A percentile compares a stretch with the other conserved stretches of the same genome.
Conservation (phyloP, 1,140 invertebrate species). For the Hirudo medicinalis region DNA sequence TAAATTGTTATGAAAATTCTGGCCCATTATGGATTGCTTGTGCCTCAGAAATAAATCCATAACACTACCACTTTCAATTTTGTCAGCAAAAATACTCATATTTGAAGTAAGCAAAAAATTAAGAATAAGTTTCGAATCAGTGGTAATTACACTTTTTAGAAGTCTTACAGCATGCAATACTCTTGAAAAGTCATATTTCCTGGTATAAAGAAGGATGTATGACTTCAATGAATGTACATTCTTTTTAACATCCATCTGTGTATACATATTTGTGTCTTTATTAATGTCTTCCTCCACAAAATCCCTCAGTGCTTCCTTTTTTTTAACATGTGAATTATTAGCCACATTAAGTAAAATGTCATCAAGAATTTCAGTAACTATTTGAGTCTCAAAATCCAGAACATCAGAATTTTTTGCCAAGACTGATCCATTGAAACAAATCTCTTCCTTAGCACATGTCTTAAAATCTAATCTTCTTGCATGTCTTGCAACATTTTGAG, state of each 20-base stretch:
- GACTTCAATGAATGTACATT: slow-evolving; percentile 62
- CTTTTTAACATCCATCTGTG: slow-evolving; percentile 12
- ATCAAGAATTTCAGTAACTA: neutral
- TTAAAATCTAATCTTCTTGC: slow-evolving; percentile 34
- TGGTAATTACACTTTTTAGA: slow-evolving; percentile 57
- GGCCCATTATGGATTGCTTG: slow-evolving; percentile 64
- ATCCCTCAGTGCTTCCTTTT: neutral
- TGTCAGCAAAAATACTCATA: slow-evolving; percentile 43
- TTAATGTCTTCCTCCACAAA: neutral
- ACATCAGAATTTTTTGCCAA: too few relatives aligned
- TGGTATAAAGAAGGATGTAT: slow-evolving; percentile 66
- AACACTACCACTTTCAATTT: slow-evolving; percentile 44
- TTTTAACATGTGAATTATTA: neutral
- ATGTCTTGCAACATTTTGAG: slow-evolving; percentile 13
- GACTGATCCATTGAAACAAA: slow-evolving; percentile 15
- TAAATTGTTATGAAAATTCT: slow-evolving; percentile 58
- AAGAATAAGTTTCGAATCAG: slow-evolving; percentile 55
- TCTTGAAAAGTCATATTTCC: slow-evolving; percentile 62
- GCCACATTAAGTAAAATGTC: neutral
- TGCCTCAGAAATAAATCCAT: slow-evolving; percentile 59
- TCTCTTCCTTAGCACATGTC: slow-evolving; percentile 38
- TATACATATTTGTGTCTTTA: neutral
- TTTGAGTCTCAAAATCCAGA: too few relatives aligned
- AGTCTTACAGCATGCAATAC: slow-evolving; percentile 65
- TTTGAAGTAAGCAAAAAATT: slow-evolving; percentile 58